A percentile compares a stretch with the other conserved stretches of the same genome.
phyloP scores from a whole-genome alignment of 2,888 invertebrate genomes.

The Lagria hirta region DNA sequence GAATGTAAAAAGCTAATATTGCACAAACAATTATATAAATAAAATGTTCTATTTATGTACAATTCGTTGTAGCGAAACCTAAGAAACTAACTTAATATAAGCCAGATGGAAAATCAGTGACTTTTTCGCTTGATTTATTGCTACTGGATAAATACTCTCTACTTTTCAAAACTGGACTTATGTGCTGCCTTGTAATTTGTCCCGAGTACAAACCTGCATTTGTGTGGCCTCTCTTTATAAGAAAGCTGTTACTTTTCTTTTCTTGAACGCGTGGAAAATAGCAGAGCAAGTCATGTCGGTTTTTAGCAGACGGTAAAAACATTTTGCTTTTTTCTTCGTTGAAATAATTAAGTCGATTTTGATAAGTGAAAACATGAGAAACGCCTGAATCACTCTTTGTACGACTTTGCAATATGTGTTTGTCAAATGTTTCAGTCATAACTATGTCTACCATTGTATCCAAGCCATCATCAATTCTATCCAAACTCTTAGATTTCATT shows the following conservation, averaged over 20 bases:
- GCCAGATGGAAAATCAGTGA: conserved; percentile 74
- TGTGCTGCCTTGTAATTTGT: conserved; percentile 50
- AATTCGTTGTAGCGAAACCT: conserved; percentile 26
- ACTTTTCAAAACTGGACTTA: conserved; percentile 49
- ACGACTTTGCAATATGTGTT: conserved; percentile 18
- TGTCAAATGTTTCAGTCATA: conserved; percentile 54
- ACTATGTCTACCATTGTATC: conserved; percentile 73
- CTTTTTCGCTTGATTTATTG: conserved; percentile 58
- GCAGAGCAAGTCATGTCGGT: conserved; percentile 51
- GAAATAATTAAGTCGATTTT: conserved; percentile 34
- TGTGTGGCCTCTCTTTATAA: conserved; percentile 63
- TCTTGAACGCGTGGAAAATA: conserved; percentile 53
- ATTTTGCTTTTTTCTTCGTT: conserved; percentile 51
- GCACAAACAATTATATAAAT: conserved; percentile 20
- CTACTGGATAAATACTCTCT: conserved; percentile 37
- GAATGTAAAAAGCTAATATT: conserved; percentile 22
- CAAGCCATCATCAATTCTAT: conserved; percentile 72
- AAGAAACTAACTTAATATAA: conserved; percentile 58
- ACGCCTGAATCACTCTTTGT: conserved; percentile 46
- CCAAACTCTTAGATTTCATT: conserved; percentile 68
- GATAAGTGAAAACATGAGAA: conserved; percentile 20
- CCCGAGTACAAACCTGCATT: conserved; percentile 70
- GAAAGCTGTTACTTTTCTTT: conserved; percentile 58
- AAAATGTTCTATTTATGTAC: conserved; percentile 14
- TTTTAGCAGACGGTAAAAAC: conserved; percentile 46